Evolutionary conservation across 2,113 vertebrate genomes (phyloP).

Genomic region (Syngnathoides biaculeatus): DNA sequence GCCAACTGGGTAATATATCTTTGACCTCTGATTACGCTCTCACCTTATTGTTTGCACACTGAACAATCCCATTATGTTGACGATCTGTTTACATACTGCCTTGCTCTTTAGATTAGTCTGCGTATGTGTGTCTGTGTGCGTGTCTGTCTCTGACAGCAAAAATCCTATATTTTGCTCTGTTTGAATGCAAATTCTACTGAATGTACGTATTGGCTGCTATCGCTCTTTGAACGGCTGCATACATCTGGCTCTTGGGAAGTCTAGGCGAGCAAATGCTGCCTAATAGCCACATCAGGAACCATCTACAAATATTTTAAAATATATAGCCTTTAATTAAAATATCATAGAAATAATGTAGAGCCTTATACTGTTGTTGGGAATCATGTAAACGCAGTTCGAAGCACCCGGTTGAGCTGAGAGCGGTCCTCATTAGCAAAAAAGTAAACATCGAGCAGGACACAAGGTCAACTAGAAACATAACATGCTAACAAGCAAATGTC

Average conservation of each 20-base stretch:
- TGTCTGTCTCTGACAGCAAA: not conserved
- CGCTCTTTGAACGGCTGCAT: constrained; percentile 11
- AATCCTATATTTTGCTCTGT: constrained; percentile 19
- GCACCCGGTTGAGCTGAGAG: constrained; percentile 52
- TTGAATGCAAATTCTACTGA: constrained; percentile 19
- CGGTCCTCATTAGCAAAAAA: constrained; percentile 53
- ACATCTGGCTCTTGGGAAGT: constrained; percentile 21
- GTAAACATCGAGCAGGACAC: constrained; percentile 47
- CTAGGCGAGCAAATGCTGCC: constrained; percentile 12
- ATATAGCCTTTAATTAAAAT: not conserved
- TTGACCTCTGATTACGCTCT: constrained; percentile 76
- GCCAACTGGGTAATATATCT: constrained; percentile 67
- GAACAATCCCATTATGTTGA: constrained; percentile 75
- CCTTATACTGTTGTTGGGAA: constrained; percentile 27
- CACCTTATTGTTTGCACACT: constrained; percentile 76
- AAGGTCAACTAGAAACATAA: constrained; percentile 42
- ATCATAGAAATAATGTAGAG: not conserved
- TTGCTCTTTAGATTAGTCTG: constrained; percentile 65
- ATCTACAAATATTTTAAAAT: not conserved
- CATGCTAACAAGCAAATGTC: constrained; percentile 33
- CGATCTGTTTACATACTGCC: constrained; percentile 71
- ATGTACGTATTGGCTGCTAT: not conserved
- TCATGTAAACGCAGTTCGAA: constrained; percentile 43
- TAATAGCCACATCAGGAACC: constrained; percentile 1
- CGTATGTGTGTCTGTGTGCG: constrained; percentile 9